Evolutionary conservation across 2,113 vertebrate species (phyloP).

Genomic region (Rhea americana): DNA sequence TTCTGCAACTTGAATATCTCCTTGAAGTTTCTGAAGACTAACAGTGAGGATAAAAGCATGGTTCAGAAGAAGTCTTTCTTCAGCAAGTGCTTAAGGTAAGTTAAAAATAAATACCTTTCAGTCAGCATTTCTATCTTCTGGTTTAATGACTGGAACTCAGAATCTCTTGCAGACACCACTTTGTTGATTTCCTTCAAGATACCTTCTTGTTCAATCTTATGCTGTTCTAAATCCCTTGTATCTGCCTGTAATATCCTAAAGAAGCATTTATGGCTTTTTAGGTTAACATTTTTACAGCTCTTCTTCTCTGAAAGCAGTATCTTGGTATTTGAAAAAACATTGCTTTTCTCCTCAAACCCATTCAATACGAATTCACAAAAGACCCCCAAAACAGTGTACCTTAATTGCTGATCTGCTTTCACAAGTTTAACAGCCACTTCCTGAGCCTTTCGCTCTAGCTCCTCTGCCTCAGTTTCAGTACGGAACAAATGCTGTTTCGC

Average conservation of each 20-base stretch:
- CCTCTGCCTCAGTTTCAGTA: conserved; percentile 77
- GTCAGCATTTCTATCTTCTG: conserved; percentile 75
- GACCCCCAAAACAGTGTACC: conserved; percentile 64
- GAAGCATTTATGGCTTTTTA: neutral
- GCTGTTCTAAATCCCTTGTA: conserved; percentile 70
- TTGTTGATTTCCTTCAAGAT: conserved; percentile 78
- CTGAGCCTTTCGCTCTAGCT: conserved; percentile 79
- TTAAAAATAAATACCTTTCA: conserved; percentile 62
- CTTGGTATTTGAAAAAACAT: neutral
- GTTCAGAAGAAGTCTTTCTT: neutral
- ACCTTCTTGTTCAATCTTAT: conserved; percentile 75
- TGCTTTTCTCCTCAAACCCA: neutral
- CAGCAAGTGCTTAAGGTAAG: neutral
- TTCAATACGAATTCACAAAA: neutral
- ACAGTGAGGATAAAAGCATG: neutral
- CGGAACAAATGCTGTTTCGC: conserved; percentile 70
- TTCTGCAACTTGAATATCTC: conserved; percentile 72
- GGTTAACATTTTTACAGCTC: neutral
- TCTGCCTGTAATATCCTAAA: conserved; percentile 79
- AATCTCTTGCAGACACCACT: conserved; percentile 74
- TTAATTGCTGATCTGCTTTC: conserved; percentile 80
- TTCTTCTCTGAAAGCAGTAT: neutral
- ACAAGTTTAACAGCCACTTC: conserved; percentile 77
- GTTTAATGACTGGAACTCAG: conserved; percentile 78
- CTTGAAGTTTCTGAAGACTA: conserved; percentile 82